Conservation (phyloP, 2,888 invertebrate species). For the Orthonevra nobilis region DNA sequence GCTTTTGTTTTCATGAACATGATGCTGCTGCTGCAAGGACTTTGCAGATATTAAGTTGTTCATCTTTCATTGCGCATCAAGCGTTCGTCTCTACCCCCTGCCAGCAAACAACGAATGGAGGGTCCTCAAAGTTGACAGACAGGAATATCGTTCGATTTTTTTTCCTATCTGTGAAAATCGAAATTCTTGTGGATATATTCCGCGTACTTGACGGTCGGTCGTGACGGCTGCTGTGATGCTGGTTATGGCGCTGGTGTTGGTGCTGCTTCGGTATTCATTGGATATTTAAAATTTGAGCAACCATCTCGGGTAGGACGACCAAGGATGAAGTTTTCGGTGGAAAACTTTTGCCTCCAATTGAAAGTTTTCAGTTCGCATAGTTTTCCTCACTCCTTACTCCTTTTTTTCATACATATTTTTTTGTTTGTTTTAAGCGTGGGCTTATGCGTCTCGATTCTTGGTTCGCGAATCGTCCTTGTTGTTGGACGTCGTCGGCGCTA, state of each 20-base stretch:
- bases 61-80: background rate
- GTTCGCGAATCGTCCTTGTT: background rate
- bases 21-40: background rate
- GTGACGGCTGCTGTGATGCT: slow-evolving; percentile 14
- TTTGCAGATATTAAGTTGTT: background rate
- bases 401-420: too few species aligned
- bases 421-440: too few species aligned
- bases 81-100: background rate
- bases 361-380: slow-evolving; percentile 32
- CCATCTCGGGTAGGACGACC: slow-evolving; percentile 11
- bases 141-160: slow-evolving; percentile 24
- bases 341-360: slow-evolving; percentile 37
- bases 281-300: slow-evolving; percentile 61
- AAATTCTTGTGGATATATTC: too few species aligned
- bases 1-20: background rate
- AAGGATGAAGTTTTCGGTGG: slow-evolving; percentile 46
- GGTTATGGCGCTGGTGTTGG: background rate
- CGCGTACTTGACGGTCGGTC: background rate
- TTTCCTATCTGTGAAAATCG: too few species aligned
- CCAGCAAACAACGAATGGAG: too few species aligned
- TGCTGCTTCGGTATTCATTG: slow-evolving; percentile 52
- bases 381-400: background rate
- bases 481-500: background rate
- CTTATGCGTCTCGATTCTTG: too few species aligned
- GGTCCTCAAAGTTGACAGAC: background rate